A percentile compares a stretch with the other conserved stretches of the same genome.
phyloP scores from a whole-genome alignment of 2,888 invertebrate genomes.

The Agonopterix alstromeriana region DNA sequence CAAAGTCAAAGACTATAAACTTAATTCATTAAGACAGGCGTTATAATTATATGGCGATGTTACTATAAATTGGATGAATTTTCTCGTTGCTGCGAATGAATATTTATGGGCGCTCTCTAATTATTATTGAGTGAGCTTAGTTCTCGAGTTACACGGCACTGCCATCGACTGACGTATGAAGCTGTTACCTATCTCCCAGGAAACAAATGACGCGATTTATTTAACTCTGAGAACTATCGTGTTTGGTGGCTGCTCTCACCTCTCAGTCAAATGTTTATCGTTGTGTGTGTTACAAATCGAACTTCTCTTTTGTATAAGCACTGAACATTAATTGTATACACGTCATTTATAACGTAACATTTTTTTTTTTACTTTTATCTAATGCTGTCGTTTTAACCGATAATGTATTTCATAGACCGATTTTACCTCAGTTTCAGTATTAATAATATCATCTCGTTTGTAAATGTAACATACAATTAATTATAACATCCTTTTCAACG shows the following conservation, averaged over 20 bases:
- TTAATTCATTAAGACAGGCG: conserved; percentile 2
- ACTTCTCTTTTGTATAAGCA: conserved; percentile 32
- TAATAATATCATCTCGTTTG: no score
- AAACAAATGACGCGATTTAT: conserved; percentile 56
- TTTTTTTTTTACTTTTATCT: no score
- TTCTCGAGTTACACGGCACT: conserved; percentile 8
- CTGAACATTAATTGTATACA: no score
- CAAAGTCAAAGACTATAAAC: no score
- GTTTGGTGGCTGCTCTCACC: conserved; percentile 27
- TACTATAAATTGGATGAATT: conserved; percentile 13
- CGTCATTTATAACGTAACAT: no score
- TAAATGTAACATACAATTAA: no score
- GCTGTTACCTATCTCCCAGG: conserved; percentile 33
- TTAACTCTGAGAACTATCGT: conserved; percentile 38
- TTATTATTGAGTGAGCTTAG: conserved; percentile 21
- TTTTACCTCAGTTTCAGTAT: no score
- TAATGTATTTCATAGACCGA: no score
- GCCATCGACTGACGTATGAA: conserved; percentile 30
- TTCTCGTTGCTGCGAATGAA: conserved; percentile 16
- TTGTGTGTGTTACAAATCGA: conserved; percentile 38
- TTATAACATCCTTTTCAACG: no score
- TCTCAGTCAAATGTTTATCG: conserved; percentile 37
- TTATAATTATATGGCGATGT: conserved; percentile 9
- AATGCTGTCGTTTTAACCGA: no score
- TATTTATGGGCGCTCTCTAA: conserved; percentile 20